Base-by-base conservation (phyloP, 2,888 invertebrate genomes). In the Epiblema foenella region DNA sequence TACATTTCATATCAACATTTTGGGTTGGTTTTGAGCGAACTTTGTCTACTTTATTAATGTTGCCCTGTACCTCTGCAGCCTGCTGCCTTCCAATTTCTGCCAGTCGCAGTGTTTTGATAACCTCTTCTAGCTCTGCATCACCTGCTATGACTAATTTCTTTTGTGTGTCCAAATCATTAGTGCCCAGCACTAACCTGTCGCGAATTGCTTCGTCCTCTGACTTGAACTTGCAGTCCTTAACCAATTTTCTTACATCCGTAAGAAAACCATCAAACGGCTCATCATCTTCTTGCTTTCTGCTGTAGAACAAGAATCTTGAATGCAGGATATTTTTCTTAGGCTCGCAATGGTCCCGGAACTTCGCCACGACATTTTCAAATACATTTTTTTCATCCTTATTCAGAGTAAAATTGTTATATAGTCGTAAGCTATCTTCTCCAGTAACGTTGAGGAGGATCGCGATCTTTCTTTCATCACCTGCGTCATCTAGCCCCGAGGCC, bases 1-100 rank as follows among this genome's bases (percentile, higher is more conserved):
- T 58, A 24, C 66, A 66, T 24, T 46, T 65, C 11, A 65, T 42
- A 9, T 56, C n/a, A 39, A 18, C 56, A n/a, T 52, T 17, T 54
- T 51, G 18, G 7, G 51, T 51, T 51, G 51, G 7, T 18, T 17
- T 18, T 18, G 17, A 17, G 51, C 10, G 11, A 2, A 54, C 54
- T 54, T 24, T 54, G 24, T 54, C 54, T 12, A 54, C 54, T 20
- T 24, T 17, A 5, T 2, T 54, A 20, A 11, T 15, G 4, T 11
- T 54, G 10, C 54, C 24, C 15, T 54, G 54, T 4, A 54, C 54
- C 24, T 54, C 54, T 24, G 54, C 54, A 20, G 57, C 29, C 10
- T 57, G 57, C 33, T 57, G 57, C 10, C 37, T 12, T 1, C 57
- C 57, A 9, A 57, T 17, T 17, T 57, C 37, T 17, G 57, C 57